Evolutionary conservation across 2,113 vertebrate genomes (phyloP), one percentile per base, ranked within the genome.

Genomic region (Barnardius zonarius): DNA sequence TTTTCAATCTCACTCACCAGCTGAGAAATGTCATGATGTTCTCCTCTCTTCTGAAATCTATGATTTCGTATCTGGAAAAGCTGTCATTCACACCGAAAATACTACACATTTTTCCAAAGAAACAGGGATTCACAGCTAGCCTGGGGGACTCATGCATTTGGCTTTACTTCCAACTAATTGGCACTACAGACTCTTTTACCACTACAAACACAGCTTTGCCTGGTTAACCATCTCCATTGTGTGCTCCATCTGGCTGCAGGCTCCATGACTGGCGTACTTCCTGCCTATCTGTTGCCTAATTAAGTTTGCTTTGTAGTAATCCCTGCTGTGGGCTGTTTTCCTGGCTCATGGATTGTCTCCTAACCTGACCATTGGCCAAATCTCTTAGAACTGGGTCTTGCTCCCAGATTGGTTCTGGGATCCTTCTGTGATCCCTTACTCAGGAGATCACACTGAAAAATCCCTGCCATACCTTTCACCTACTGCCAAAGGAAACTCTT

Each of bases 251-350:
- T 94, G 95, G 92, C 95, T 95, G 90, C 83, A 76, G 88, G 90
- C 93, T 95, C 92, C 59, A 77, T 76, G 92, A 90, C 95, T 93
- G 88, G 88, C 41, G 11, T 31, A 96, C 90, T 96, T 96, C 96
- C 94, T 96, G 95, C 94, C 86, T 95, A 93, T 86, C 94, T 90
- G 83, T 94, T 95, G 80, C 83, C 88, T 96, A 96, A 94, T 96
- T 88, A 96, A 90, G 90, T 94, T 95, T 96, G 86, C 90, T 95
- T 88, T 95, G 95, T 54, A 81, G 88, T 92, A 95, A 93, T 90
- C 90, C 78, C 86, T 84, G 90, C 88, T 86, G 31, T 68, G 46
- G 31, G 85, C 95, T 84, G 22, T 79, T 75, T 70, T 83, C 84
- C 92, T 75, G 79, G 85, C 79, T 93, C 83, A 19, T 5, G 69